Evolutionary conservation across 2,888 invertebrate genomes (phyloP).

Genomic region (Acanthopleura granulata): DNA sequence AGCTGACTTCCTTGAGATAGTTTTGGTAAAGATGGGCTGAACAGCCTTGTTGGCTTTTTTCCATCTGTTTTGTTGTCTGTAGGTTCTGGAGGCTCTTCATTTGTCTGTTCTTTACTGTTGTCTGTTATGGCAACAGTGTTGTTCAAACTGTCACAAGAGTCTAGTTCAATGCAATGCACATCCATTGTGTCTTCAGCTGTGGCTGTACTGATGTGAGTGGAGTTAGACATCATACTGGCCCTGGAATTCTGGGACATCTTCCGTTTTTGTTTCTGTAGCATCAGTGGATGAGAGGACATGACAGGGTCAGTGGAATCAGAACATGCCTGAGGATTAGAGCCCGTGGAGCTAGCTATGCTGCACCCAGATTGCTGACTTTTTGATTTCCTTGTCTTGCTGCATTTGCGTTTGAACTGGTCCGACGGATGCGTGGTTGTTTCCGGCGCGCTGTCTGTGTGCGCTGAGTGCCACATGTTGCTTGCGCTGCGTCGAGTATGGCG

Average conservation of each 20-base stretch:
- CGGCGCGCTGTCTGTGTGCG: neutral
- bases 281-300: neutral
- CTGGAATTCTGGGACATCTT: neutral
- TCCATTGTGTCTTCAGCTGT: neutral
- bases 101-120: neutral
- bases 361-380: neutral
- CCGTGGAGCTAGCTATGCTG: neutral
- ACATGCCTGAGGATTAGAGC: neutral
- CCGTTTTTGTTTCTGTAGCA: neutral
- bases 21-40: neutral
- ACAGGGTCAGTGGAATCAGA: neutral
- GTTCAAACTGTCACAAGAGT: neutral
- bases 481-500: constrained; percentile 20
- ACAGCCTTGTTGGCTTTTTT: neutral
- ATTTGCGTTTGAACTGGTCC: neutral
- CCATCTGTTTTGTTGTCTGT: neutral
- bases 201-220: neutral
- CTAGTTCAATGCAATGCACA: neutral
- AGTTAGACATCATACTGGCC: neutral
- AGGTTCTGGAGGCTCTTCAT: neutral
- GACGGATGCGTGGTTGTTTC: too few relatives aligned
- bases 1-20: neutral
- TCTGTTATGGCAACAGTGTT: too few relatives aligned
- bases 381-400: neutral
- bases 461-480: constrained; percentile 11